Base-by-base conservation (phyloP, 2,113 vertebrate genomes). In the Embiotoca jacksoni region DNA sequence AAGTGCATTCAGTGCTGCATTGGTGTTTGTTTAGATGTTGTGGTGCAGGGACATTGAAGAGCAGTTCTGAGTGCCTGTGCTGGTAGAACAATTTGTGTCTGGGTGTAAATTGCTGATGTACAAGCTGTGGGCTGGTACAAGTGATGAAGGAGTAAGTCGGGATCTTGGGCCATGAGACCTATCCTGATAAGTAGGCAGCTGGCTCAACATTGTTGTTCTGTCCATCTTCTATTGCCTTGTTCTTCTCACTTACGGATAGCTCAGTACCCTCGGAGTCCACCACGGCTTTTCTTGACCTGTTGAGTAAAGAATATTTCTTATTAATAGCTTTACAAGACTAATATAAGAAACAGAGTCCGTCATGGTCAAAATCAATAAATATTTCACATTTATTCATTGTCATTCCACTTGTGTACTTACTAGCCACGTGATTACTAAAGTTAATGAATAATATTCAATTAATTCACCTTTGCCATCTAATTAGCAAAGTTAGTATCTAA, bases 121-220 rank as follows among this genome's bases (percentile, higher is more conserved):
- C 69, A 88, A 87, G 87, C 83, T 74, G 61, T 67, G 75, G 71
- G 60, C 23, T 57, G 83, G 72, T 71, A 79, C 72, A 68, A n/a
- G 72, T 78, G 65, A 63, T 57, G 37, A 64, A 36, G 56, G 58
- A 59, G 13, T n/a, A 33, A 14, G 54, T 37, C 15, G 63, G 59
- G 23, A 44, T 32, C 57, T 81, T 0, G 0, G 47, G 55, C 64
- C 46, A 13, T 11, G 54, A 68, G 35, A 47, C 15, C 83, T 94
- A 94, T 87, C 91, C 94, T 61, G 94, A 92, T 85, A 89, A 72
- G 72, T 35, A 92, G 30, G 89, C 47, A 13, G 70, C 82, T 0
- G 86, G 87, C 70, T 93, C 88, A 2, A 94, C 85, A 14, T 95
- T 95, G 87, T 95, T 95, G 89, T 95, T 95, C 84, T 93, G 92